These are phyloP conservation scores for Pseudomyrmex concolor DNA, from an alignment of 1,140 invertebrate genomes.

Conservation along the genomic window DNA sequence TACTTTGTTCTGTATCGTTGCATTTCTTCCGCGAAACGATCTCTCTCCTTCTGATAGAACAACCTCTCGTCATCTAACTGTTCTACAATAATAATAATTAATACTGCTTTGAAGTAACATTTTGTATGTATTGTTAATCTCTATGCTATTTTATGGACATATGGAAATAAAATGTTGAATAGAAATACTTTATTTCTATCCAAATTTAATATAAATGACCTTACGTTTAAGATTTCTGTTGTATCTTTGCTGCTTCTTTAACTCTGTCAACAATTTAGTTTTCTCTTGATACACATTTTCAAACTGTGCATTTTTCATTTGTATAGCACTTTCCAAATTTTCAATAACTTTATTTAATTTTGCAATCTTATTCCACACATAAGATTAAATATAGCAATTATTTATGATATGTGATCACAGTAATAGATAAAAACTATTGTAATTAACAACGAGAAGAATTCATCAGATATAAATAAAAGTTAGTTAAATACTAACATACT, in stretches of 20 bases:
- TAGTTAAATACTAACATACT: constrained; percentile 54
- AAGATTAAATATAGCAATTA: constrained; percentile 28
- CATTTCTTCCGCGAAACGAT: constrained; percentile 71
- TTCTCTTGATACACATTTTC: constrained; percentile 68
- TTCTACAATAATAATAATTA: constrained; percentile 73
- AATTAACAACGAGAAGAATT: neutral
- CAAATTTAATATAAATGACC: constrained; percentile 39
- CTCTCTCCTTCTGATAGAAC: constrained; percentile 74
- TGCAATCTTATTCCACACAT: constrained; percentile 53
- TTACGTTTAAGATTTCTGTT: constrained; percentile 76
- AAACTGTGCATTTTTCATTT: constrained; percentile 69
- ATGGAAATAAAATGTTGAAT: too few relatives aligned
- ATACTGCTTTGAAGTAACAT: neutral
- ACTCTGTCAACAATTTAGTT: constrained; percentile 67
- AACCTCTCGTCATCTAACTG: constrained; percentile 76
- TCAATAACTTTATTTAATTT: constrained; percentile 63
- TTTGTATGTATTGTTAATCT: too few relatives aligned
- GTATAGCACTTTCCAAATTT: constrained; percentile 64
- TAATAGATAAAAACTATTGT: too few relatives aligned
- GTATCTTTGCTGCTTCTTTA: constrained; percentile 74
- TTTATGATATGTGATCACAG: neutral
- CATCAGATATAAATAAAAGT: neutral
- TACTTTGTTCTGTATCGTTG: constrained; percentile 64
- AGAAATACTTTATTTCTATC: neutral
- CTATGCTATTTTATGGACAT: too few relatives aligned